These are phyloP conservation scores for Glyptemys insculpta DNA, from an alignment of 2,797 vertebrate species.

Conservation along the genomic window DNA sequence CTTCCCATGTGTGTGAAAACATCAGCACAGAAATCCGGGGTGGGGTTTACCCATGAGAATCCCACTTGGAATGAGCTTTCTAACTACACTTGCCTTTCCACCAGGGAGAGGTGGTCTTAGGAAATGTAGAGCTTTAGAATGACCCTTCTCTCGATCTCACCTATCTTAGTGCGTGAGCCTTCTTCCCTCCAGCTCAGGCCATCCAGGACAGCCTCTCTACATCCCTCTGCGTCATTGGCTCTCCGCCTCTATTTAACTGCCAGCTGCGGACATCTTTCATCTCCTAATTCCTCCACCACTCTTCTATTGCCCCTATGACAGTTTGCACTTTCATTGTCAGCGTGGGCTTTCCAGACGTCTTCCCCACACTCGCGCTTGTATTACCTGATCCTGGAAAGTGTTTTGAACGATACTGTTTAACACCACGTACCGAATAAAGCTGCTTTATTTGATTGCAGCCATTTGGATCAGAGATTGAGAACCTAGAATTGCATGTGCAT, in stretches of 20 bases:
- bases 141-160: not conserved
- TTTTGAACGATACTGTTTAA: not conserved
- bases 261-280: not conserved
- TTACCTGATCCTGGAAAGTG: not conserved
- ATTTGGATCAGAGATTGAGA: not conserved
- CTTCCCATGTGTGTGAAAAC: not conserved
- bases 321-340: rapidly evolving
- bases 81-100: not conserved
- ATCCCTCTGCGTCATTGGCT: not conserved
- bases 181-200: not conserved
- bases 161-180: not conserved
- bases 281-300: not conserved
- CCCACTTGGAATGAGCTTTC: not conserved
- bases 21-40: not conserved
- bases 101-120: not conserved
- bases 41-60: not conserved
- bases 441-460: not conserved
- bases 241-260: not conserved
- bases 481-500: not conserved
- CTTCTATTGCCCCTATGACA: not conserved
- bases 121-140: not conserved
- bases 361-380: not conserved
- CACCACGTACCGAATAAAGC: not conserved
- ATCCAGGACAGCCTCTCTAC: not conserved
- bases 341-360: not conserved